Evolutionary conservation across 2,797 vertebrate genomes (phyloP), one percentile per base, ranked within the genome.

Genomic region (Tinamus major): DNA sequence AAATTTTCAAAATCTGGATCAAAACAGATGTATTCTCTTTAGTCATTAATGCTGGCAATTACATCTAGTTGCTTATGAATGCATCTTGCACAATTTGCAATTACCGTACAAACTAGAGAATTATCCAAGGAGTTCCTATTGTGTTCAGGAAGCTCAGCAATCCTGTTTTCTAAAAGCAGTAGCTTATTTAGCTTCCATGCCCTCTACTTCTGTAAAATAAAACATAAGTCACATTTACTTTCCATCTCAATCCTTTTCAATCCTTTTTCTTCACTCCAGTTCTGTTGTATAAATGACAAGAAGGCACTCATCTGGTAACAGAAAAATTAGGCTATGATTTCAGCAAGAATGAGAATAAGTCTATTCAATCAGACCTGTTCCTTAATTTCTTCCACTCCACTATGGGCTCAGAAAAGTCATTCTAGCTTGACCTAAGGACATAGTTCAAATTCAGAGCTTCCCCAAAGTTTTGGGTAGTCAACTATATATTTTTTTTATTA

Each of bases 31-130:
- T 74, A 85, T 79, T 78, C 37, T 94, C 59, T 75, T 44, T 75
- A 88, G 64, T 77, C 27, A 65, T 29, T 86, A 94, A 79, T 64
- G n/a, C 19, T 92, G 44, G 21, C 48, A 92, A 69, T 93, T 93
- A 31, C 13, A 64, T 85, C 29, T 85, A 77, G 12, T 55, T 94
- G 13, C 59, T 96, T 96, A 78, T 37, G 84, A 97, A 94, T 82
- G 33, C n/a, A 70, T 92, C 56, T 87, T 89, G 79, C 62, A 87
- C 79, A 48, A 41, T 81, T 88, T 86, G 46, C 63, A 94, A 89
- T 85, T 89, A 85, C 26, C 76, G 55, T 51, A 70, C 59, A 88
- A 92, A 87, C 44, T 48, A 67, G 20, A 85, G 41, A 79, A 96
- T 79, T 84, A 81, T 48, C 80, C 5, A 61, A 78, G 91, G 94